A percentile compares a stretch with the other conserved stretches of the same genome.
Evolutionary conservation across 2,888 invertebrate genomes (phyloP).

Genomic region (Gortyna flavago): DNA sequence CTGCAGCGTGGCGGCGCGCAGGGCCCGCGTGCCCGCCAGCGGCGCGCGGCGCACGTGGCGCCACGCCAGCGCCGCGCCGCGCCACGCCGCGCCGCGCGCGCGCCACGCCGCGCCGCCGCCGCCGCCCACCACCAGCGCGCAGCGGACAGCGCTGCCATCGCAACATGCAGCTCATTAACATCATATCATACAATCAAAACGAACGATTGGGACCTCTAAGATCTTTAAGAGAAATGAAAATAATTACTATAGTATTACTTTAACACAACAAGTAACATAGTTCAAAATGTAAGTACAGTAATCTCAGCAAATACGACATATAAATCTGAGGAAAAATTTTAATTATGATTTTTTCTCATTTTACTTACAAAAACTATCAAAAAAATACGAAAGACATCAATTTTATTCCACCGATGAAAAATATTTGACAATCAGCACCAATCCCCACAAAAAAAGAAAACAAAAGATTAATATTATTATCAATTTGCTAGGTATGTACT

Average conservation of each 20-base stretch:
- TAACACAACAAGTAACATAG: not conserved
- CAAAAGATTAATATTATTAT: not conserved
- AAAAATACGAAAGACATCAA: no score
- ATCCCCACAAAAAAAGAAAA: not conserved
- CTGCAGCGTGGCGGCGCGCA: slow-evolving; percentile 96
- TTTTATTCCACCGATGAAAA: not conserved
- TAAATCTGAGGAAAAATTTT: no score
- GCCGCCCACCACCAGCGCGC: slow-evolving; percentile 84
- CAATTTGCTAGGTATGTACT: not conserved
- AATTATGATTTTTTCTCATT: no score
- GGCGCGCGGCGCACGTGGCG: slow-evolving; percentile 91
- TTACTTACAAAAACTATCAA: no score
- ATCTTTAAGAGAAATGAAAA: not conserved
- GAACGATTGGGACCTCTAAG: not conserved
- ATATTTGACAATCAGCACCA: not conserved
- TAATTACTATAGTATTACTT: not conserved
- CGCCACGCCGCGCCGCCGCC: slow-evolving; percentile 87
- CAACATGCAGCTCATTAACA: not conserved
- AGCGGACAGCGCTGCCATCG: slow-evolving; percentile 79
- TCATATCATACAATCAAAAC: no score
- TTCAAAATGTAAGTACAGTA: no score
- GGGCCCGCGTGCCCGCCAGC: slow-evolving; percentile 74
- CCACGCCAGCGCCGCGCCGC: slow-evolving; percentile 91
- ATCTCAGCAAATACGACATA: no score
- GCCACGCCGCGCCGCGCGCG: slow-evolving; percentile 90